Percentiles rank a stretch among this genome's conserved stretches.
These are phyloP conservation scores for Myotis pilosus DNA, from an alignment of 2,797 vertebrate species.

Conservation along the genomic window DNA sequence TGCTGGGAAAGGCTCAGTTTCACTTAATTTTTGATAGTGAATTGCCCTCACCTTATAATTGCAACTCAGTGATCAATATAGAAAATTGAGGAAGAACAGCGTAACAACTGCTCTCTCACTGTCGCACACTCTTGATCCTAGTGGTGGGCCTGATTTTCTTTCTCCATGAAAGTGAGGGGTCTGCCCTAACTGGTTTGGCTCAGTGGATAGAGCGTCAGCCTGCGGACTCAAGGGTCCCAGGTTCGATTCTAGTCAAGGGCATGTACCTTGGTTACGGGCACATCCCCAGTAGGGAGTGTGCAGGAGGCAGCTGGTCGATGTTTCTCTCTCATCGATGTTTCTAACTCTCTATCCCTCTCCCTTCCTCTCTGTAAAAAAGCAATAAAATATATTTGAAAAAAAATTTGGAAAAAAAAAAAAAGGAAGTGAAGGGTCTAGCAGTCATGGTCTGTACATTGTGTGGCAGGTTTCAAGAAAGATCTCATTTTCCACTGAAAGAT, in stretches of 20 bases:
- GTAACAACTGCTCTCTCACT: background rate
- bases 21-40: background rate
- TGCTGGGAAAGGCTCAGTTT: background rate
- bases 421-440: background rate
- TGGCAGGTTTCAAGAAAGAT: background rate
- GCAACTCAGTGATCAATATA: background rate
- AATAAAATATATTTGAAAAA: too few species aligned
- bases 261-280: too few species aligned
- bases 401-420: too few species aligned
- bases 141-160: background rate
- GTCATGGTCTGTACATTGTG: background rate
- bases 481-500: background rate
- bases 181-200: background rate
- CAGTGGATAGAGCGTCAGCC: too few species aligned
- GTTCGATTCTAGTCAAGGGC: too few species aligned
- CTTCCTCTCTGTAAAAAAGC: too few species aligned
- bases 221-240: too few species aligned
- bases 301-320: too few species aligned
- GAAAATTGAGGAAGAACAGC: background rate
- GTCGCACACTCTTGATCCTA: background rate
- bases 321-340: too few species aligned
- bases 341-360: too few species aligned
- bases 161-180: background rate
- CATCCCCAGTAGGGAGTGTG: too few species aligned
- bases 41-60: background rate